Conservation (phyloP, 2,888 invertebrate species). For the Silvanus unidentatus region DNA sequence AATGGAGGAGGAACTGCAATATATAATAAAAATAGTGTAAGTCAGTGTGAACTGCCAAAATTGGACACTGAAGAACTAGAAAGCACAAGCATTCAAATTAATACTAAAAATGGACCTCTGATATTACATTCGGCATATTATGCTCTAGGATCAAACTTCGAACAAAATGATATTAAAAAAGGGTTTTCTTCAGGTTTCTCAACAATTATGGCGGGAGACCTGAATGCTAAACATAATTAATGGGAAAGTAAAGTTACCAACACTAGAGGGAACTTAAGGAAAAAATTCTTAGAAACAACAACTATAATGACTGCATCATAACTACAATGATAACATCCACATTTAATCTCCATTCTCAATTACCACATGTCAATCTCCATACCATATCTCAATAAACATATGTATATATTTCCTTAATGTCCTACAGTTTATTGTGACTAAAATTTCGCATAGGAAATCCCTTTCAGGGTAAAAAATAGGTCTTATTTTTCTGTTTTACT, state of each 20-base stretch:
- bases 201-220: constrained; percentile 7
- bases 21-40: constrained; percentile 1
- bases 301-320: neutral
- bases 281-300: neutral
- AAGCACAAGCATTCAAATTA: neutral
- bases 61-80: neutral
- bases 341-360: too few species aligned
- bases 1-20: constrained; percentile 8
- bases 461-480: too few species aligned
- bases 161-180: neutral
- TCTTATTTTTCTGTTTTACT: too few species aligned
- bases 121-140: neutral
- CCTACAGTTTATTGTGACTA: too few species aligned
- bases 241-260: constrained; percentile 8
- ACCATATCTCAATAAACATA: too few species aligned
- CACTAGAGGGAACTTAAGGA: constrained; percentile 5
- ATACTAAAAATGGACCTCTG: neutral
- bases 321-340: too few species aligned
- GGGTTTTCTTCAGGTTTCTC: neutral
- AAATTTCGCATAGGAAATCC: too few species aligned
- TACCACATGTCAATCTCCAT: too few species aligned
- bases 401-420: too few species aligned
- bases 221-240: constrained; percentile 8
- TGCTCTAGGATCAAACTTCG: neutral
- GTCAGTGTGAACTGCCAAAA: neutral